A percentile compares a stretch with the other conserved stretches of the same genome.
phyloP scores from a whole-genome alignment of 2,113 vertebrate species.

The Bubo bubo region DNA sequence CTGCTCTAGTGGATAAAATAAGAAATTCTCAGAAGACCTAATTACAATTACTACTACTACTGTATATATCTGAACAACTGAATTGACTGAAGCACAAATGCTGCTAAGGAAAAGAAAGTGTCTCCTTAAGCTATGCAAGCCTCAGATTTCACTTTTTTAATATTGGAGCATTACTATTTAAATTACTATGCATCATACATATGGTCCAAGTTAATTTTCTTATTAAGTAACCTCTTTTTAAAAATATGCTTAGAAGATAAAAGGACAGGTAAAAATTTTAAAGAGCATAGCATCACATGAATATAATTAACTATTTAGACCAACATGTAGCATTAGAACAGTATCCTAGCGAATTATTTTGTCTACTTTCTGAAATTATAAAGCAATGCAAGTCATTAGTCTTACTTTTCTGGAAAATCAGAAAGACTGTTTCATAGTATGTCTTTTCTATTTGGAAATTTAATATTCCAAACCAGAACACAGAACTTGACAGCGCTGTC shows the following conservation, averaged over 20 bases:
- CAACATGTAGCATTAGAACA: not conserved
- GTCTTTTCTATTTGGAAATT: not conserved
- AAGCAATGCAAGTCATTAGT: not conserved
- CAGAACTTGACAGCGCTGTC: not conserved
- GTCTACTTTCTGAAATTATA: not conserved
- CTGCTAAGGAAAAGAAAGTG: not conserved
- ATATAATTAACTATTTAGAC: not conserved
- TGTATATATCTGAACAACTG: not conserved
- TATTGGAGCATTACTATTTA: not conserved
- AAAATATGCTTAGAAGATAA: not conserved
- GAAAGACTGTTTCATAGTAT: not conserved
- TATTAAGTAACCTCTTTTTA: not conserved
- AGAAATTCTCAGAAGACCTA: constrained; percentile 22
- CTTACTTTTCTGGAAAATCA: not conserved
- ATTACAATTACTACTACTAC: constrained; percentile 19
- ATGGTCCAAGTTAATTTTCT: not conserved
- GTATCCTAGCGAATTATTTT: not conserved
- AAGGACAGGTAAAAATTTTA: not conserved
- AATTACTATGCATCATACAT: not conserved
- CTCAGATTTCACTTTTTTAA: not conserved
- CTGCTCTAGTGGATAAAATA: constrained; percentile 47
- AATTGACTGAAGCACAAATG: not conserved
- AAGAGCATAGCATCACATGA: not conserved
- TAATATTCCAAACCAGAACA: not conserved
- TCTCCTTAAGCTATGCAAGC: not conserved